Evolutionary conservation across 2,797 vertebrate genomes (phyloP).

Genomic region (Micromesistius poutassou): DNA sequence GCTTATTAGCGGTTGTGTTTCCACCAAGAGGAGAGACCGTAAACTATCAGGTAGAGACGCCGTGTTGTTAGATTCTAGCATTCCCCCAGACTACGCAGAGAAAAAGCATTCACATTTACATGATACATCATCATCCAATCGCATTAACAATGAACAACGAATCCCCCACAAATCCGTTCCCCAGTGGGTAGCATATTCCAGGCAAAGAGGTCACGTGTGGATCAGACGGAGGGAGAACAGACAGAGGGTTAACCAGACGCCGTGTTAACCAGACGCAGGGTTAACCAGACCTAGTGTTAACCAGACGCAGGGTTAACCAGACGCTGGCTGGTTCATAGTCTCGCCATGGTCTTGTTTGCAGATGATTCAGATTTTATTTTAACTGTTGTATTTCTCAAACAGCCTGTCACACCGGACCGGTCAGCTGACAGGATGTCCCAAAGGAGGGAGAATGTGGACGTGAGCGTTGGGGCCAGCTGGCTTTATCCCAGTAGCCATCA

Average conservation of each 20-base stretch:
- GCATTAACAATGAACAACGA: conserved; percentile 9
- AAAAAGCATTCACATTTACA: conserved; percentile 53
- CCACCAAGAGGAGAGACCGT: background rate
- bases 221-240: background rate
- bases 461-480: background rate
- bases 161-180: background rate
- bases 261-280: no score
- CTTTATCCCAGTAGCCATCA: background rate
- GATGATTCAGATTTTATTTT: background rate
- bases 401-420: background rate
- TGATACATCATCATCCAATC: conserved; percentile 7
- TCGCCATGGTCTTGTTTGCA: no score
- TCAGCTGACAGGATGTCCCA: background rate
- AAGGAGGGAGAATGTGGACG: background rate
- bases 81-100: conserved; percentile 34
- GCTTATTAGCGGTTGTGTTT: background rate
- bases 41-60: background rate
- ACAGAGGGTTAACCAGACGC: background rate
- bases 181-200: background rate
- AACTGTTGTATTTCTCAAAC: background rate
- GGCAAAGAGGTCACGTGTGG: no score
- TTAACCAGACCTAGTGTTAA: background rate
- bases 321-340: no score
- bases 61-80: conserved; percentile 36
- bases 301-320: background rate